Percentiles rank a stretch among this genome's conserved stretches.
phyloP scores from a whole-genome alignment of 2,113 vertebrate genomes.

The Lepisosteus osseus region DNA sequence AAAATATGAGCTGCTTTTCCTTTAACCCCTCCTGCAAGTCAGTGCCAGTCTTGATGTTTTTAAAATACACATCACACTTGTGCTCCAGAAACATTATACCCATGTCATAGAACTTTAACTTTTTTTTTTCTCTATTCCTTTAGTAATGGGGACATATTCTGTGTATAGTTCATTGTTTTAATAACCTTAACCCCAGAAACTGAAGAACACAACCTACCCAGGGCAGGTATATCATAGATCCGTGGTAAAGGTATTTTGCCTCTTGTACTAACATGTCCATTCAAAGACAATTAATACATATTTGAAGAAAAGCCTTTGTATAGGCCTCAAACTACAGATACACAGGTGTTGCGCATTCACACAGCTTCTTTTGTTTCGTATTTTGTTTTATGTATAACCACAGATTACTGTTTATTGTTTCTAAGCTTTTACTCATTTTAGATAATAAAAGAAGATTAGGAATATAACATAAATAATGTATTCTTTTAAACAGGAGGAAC shows the following conservation, averaged over 20 bases:
- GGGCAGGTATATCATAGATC: not conserved
- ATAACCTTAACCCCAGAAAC: not conserved
- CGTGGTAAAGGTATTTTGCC: conserved; percentile 25
- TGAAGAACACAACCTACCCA: not conserved
- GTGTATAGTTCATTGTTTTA: not conserved
- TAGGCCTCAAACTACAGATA: conserved; percentile 29
- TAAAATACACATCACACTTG: not conserved
- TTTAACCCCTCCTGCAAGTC: too few relatives aligned
- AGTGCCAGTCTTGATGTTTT: not conserved
- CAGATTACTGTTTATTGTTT: conserved; percentile 16
- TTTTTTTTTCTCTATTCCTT: not conserved
- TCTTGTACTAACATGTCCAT: conserved; percentile 51
- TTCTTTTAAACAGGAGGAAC: not conserved
- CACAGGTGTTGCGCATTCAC: conserved; percentile 34
- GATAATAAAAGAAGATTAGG: conserved; percentile 27
- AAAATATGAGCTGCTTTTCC: too few relatives aligned
- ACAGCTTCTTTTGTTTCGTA: not conserved
- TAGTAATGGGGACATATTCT: not conserved
- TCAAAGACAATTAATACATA: conserved; percentile 35
- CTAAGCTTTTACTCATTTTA: conserved; percentile 23
- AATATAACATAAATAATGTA: not conserved
- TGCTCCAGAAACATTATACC: not conserved
- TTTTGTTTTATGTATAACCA: conserved; percentile 23
- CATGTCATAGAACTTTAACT: not conserved
- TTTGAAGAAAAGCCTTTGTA: conserved; percentile 27